Evolutionary conservation across 2,797 vertebrate species (phyloP).

Genomic region (Acipenser oxyrinchus): DNA sequence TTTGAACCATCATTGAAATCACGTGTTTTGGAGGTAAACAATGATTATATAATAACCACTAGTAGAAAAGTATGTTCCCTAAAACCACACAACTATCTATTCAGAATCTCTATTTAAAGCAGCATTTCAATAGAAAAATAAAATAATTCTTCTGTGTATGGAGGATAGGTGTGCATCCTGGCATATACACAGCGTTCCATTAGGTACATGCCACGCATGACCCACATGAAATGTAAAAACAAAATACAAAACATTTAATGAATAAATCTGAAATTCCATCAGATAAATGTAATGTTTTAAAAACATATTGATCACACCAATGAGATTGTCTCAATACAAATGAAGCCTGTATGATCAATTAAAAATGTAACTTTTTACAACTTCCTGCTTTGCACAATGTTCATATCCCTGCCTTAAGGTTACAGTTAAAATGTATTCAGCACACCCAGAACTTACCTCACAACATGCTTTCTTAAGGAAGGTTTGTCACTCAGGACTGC

Average conservation of each 20-base stretch:
- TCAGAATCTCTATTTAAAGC: too few species aligned
- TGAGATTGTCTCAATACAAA: not conserved
- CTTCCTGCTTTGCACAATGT: not conserved
- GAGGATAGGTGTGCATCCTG: too few species aligned
- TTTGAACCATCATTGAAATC: not conserved
- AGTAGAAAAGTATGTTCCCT: too few species aligned
- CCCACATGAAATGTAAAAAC: conserved; percentile 10
- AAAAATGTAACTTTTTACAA: not conserved
- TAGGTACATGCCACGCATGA: not conserved
- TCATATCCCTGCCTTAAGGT: not conserved
- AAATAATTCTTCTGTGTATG: too few species aligned
- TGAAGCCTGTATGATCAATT: not conserved
- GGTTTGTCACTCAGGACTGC: conserved; percentile 4
- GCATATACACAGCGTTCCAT: not conserved
- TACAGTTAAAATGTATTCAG: not conserved
- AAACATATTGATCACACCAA: not conserved
- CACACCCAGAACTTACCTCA: conserved; percentile 4
- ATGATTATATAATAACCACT: not conserved
- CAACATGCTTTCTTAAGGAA: not conserved
- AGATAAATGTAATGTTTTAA: not conserved
- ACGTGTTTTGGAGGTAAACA: not conserved
- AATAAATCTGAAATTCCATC: conserved; percentile 7
- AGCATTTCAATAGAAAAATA: too few species aligned
- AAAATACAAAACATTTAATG: conserved; percentile 13
- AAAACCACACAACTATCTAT: too few species aligned